Evolutionary conservation across 2,888 invertebrate species (phyloP), one percentile per base, ranked within the genome.

Genomic region (Congeria kusceri): DNA sequence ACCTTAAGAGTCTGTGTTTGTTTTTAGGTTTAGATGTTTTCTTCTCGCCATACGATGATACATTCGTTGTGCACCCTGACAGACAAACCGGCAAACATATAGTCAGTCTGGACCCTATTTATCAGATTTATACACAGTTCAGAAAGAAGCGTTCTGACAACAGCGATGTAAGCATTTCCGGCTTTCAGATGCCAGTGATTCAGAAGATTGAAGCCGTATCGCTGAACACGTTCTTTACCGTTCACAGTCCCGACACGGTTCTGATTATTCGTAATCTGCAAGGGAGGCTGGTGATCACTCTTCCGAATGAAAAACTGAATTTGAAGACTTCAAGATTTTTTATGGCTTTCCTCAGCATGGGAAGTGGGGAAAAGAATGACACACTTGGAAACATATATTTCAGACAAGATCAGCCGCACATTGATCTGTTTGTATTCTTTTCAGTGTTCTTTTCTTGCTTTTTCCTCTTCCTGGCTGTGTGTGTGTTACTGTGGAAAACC

Each of bases 381-480:
- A 96, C 97, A 44, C 97, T 96, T 91, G 98, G 98, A 0, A 96
- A 97, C 80, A 95, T 98, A 20, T 98, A 98, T 92, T 98, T 98
- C 94, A 95, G 98, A 0, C 99, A 99, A 93, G 98, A 98, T 94
- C 98, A 98, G 93, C 95, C 98, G 44, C 98, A 98, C 91, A 98
- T 99, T 83, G 98, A 99, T 94, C 95, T 99, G 59, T 98, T 99
- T 93, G 98, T 99, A 72, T 99, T 99, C 94, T 99, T 98, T 94
- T 98, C 98, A 0, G 98, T 98, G 61, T 98, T 98, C 94, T 98
- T 98, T 94, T 98, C 98, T 11, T 98, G 98, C 92, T 98, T 99
- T 95, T 98, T 98, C 94, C 94, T 98, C 58, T 98, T 98, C 92
- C 94, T 99, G 86, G 98, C 98, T 15, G 96, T 97, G 27, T 98